phyloP scores from a whole-genome alignment of 2,113 vertebrate genomes.

The Sula dactylatra region DNA sequence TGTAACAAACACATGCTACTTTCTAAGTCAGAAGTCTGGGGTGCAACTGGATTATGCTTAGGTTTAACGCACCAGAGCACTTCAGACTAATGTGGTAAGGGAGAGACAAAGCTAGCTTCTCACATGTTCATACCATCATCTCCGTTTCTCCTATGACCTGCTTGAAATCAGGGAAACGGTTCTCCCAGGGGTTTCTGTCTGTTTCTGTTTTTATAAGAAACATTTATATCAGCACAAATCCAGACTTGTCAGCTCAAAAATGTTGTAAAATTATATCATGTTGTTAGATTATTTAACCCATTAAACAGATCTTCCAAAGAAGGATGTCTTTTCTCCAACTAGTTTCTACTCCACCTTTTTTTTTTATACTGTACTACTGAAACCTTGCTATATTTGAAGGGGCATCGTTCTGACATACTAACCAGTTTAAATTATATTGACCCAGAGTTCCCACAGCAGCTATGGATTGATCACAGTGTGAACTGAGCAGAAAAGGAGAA shows the following conservation, averaged over 20 bases:
- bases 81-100: background rate
- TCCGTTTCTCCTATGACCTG: background rate
- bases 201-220: background rate
- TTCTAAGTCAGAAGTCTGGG: background rate
- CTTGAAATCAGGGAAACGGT: background rate
- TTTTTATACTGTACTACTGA: background rate
- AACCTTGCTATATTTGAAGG: background rate
- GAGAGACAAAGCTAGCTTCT: background rate
- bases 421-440: slow-evolving; percentile 39
- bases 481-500: slow-evolving; percentile 7
- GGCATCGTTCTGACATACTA: slow-evolving; percentile 21
- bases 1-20: background rate
- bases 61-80: background rate
- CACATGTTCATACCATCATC: background rate
- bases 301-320: background rate
- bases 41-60: background rate
- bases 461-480: slow-evolving; percentile 44
- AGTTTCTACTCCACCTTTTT: background rate
- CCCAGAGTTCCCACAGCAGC: background rate
- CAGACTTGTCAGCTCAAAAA: background rate
- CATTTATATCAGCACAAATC: background rate
- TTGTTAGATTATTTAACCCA: background rate
- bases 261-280: background rate
- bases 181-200: background rate
- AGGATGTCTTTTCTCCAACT: background rate